Conservation (phyloP, 2,888 invertebrate species). For the Amiota minor region DNA sequence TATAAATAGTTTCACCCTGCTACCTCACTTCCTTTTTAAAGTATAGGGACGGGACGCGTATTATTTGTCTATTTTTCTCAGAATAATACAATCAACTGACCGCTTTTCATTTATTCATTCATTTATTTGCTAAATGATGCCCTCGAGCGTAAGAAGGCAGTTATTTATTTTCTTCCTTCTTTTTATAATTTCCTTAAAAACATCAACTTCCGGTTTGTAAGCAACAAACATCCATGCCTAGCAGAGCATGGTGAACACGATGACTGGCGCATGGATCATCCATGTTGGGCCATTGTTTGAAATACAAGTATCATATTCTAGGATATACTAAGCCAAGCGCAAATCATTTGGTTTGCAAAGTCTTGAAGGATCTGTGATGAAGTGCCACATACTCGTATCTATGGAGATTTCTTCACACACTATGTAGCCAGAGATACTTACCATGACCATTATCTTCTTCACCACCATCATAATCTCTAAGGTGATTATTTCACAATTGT, state of each 20-base stretch:
- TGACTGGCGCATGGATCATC: too few species aligned
- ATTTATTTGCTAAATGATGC: slow-evolving; percentile 49
- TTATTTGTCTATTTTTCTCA: not conserved
- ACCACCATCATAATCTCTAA: slow-evolving; percentile 46
- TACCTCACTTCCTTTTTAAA: not conserved
- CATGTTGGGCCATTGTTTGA: too few species aligned
- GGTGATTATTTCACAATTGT: slow-evolving; percentile 59
- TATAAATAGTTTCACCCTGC: not conserved
- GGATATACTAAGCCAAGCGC: not conserved
- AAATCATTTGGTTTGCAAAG: not conserved
- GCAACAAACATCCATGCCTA: too few species aligned
- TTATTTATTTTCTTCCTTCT: slow-evolving; percentile 45
- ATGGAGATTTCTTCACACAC: too few species aligned
- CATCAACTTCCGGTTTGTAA: slow-evolving; percentile 13
- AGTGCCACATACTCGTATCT: too few species aligned
- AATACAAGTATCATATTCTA: too few species aligned
- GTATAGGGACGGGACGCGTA: too few species aligned
- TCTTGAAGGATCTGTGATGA: not conserved
- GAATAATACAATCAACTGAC: too few species aligned
- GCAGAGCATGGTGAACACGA: too few species aligned
- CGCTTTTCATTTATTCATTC: not conserved
- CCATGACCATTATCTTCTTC: not conserved
- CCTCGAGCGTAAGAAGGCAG: slow-evolving; percentile 54
- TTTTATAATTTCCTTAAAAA: slow-evolving; percentile 32
- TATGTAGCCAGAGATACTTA: too few species aligned